Evolutionary conservation across 1,140 invertebrate species (phyloP).

Genomic region (Drosophila lini): DNA sequence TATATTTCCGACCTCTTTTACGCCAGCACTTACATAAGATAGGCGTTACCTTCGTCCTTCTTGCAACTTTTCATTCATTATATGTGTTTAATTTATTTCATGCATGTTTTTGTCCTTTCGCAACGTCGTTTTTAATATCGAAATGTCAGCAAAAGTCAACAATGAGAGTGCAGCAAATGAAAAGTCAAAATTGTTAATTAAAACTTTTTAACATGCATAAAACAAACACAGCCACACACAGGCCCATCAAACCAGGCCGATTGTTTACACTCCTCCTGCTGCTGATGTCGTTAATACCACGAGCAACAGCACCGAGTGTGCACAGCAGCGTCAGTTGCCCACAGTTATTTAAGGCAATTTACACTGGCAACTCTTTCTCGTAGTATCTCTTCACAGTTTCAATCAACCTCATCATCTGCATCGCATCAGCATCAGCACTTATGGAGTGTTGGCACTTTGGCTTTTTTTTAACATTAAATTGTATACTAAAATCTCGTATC

Average conservation of each 20-base stretch:
- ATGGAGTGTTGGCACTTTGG: not conserved
- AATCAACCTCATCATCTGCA: conserved; percentile 43
- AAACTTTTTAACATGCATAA: conserved; percentile 80
- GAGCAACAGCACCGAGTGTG: conserved; percentile 9
- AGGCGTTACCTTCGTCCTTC: conserved; percentile 18
- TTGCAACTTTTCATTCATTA: conserved; percentile 4
- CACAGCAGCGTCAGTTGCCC: conserved; percentile 20
- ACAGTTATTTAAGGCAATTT: conserved; percentile 66
- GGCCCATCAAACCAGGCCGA: conserved; percentile 21
- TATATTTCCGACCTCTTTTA: conserved; percentile 21
- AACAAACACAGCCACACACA: conserved; percentile 61
- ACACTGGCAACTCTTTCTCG: conserved; percentile 54
- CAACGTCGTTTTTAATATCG: conserved; percentile 46
- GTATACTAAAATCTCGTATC: not conserved
- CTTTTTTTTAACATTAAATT: not conserved
- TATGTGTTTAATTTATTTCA: conserved; percentile 28
- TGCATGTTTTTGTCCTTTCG: conserved; percentile 23
- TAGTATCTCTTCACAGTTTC: conserved; percentile 19
- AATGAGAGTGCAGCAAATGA: conserved; percentile 62
- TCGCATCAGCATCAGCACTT: conserved; percentile 13
- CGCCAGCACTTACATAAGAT: conserved; percentile 42
- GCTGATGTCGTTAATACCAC: conserved; percentile 53
- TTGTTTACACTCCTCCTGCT: conserved; percentile 40
- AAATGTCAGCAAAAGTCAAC: conserved; percentile 78
- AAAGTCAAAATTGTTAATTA: conserved; percentile 82